These are phyloP conservation scores for Conus canariensis DNA, from an alignment of 2,888 invertebrate genomes.

Conservation along the genomic window DNA sequence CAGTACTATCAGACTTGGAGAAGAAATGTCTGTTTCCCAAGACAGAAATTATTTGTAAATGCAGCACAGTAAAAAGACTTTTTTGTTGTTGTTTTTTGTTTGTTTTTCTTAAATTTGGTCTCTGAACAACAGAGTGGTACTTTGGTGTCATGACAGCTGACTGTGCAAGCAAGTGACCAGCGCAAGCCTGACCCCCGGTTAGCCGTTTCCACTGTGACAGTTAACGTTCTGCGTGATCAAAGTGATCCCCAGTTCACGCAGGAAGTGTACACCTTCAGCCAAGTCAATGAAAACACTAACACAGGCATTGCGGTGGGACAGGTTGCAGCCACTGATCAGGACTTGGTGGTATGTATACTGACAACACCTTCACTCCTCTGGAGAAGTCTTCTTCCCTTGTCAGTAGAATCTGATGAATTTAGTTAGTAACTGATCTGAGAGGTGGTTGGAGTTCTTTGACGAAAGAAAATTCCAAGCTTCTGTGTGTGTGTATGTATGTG, in stretches of 20 bases:
- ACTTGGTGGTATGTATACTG: constrained; percentile 55
- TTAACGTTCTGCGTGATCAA: constrained; percentile 60
- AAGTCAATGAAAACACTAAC: constrained; percentile 59
- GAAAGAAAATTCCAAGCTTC: background rate
- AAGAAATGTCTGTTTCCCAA: too few species aligned
- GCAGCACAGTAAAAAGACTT: too few species aligned
- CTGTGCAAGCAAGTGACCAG: constrained; percentile 68
- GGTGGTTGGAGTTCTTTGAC: too few species aligned
- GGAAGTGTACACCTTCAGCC: constrained; percentile 57
- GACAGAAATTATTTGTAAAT: too few species aligned
- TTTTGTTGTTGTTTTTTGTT: too few species aligned
- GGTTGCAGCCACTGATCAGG: constrained; percentile 67
- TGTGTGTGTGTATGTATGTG: background rate
- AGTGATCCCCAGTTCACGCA: constrained; percentile 56
- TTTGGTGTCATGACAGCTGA: constrained; percentile 54
- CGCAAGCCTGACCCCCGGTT: constrained; percentile 55
- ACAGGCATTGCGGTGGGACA: constrained; percentile 58
- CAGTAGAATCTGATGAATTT: too few species aligned
- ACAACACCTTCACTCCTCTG: background rate
- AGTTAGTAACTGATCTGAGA: too few species aligned
- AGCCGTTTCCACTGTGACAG: constrained; percentile 53
- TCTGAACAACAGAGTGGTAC: too few species aligned
- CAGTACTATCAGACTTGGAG: too few species aligned
- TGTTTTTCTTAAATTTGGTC: too few species aligned
- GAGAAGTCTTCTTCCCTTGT: too few species aligned